Conservation (phyloP, 2,797 vertebrate genomes). For the Gallirallus australis region DNA sequence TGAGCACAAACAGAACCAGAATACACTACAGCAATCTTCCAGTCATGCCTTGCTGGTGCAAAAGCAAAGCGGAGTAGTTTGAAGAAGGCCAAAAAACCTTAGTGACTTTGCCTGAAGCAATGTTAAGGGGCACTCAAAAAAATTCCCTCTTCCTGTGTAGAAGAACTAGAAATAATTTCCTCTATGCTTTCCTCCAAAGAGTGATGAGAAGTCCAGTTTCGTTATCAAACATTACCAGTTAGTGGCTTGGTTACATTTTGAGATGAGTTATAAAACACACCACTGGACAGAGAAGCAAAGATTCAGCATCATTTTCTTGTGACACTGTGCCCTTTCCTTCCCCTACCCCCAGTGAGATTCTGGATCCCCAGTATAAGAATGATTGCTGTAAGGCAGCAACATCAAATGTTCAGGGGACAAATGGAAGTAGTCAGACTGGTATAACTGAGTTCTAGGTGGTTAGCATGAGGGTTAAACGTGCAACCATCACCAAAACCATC, state of each 20-base stretch:
- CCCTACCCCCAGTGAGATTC: neutral
- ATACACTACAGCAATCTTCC: neutral
- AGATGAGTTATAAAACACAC: neutral
- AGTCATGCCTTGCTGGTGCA: neutral
- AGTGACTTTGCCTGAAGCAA: neutral
- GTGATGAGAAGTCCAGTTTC: neutral
- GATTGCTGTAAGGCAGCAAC: neutral
- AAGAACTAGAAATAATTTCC: neutral
- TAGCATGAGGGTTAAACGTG: no score
- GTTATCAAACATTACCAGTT: neutral
- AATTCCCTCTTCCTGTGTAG: neutral
- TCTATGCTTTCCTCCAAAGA: neutral
- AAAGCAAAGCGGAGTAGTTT: neutral
- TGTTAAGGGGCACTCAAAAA: neutral
- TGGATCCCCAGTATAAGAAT: neutral
- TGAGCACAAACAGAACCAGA: neutral
- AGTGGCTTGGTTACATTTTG: neutral
- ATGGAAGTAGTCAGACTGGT: neutral
- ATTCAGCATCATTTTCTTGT: neutral
- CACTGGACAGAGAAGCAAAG: neutral
- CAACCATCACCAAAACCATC: neutral
- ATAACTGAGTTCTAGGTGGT: neutral
- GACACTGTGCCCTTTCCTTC: neutral
- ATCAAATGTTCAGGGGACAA: neutral
- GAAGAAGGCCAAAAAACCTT: neutral